phyloP scores from a whole-genome alignment of 2,797 vertebrate genomes.

The Buceros bicornis region DNA sequence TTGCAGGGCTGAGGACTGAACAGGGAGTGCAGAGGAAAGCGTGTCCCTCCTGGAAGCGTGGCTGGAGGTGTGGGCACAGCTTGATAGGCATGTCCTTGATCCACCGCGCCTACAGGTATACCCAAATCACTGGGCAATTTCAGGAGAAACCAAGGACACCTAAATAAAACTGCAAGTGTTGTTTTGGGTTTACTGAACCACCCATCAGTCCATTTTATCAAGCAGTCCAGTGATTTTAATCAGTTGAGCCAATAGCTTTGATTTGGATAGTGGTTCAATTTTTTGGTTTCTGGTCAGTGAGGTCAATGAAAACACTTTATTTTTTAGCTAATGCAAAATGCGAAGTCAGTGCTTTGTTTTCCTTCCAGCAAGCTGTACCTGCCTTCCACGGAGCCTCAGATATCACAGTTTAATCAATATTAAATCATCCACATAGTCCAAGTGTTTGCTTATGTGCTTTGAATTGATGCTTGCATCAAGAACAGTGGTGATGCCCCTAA shows the following conservation, averaged over 20 bases:
- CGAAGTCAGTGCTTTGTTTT: slow-evolving; percentile 49
- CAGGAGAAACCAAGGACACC: not conserved
- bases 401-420: slow-evolving; percentile 76
- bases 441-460: slow-evolving; percentile 81
- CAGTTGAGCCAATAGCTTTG: slow-evolving; percentile 32
- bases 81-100: not conserved
- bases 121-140: not conserved
- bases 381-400: slow-evolving; percentile 53
- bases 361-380: slow-evolving; percentile 54
- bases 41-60: not conserved
- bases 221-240: not conserved
- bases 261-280: slow-evolving; percentile 47
- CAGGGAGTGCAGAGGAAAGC: not conserved
- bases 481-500: slow-evolving; percentile 71
- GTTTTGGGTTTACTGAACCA: not conserved
- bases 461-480: slow-evolving; percentile 71
- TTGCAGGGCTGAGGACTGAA: not conserved
- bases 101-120: not conserved
- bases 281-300: slow-evolving; percentile 58
- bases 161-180: not conserved
- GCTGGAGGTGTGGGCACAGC: not conserved
- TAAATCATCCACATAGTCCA: slow-evolving; percentile 69
- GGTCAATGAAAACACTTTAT: slow-evolving; percentile 51
- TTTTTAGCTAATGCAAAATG: slow-evolving; percentile 39
- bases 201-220: slow-evolving; percentile 27